Evolutionary conservation across 2,888 invertebrate species (phyloP).

Genomic region (Drosophila formosana): DNA sequence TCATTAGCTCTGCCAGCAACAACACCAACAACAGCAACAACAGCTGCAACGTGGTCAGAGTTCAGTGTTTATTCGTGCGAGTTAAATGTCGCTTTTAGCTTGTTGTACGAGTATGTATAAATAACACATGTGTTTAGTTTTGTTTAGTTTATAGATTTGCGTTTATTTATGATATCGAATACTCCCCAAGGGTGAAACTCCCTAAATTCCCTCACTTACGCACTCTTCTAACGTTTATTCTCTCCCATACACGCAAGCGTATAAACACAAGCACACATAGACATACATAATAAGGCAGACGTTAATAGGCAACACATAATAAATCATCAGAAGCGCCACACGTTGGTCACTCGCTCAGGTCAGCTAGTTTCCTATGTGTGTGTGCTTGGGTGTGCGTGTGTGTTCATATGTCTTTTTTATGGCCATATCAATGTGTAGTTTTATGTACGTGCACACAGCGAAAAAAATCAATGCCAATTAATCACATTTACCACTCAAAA

Average conservation of each 20-base stretch:
- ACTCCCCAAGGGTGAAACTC: constrained; percentile 29
- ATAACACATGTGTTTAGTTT: constrained; percentile 72
- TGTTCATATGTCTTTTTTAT: constrained; percentile 16
- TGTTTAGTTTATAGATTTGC: constrained; percentile 81
- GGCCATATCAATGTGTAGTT: constrained; percentile 42
- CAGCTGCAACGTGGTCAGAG: constrained; percentile 33
- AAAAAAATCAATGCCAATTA: constrained; percentile 14
- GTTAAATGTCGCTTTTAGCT: constrained; percentile 42
- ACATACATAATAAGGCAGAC: constrained; percentile 52
- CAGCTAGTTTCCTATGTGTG: constrained; percentile 19
- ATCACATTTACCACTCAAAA: constrained; percentile 3
- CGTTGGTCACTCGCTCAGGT: constrained; percentile 48
- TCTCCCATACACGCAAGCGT: constrained; percentile 8
- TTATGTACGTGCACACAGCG: constrained; percentile 20
- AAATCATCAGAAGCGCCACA: constrained; percentile 65
- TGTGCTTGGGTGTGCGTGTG: constrained; percentile 13
- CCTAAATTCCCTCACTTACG: not conserved
- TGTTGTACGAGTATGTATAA: constrained; percentile 31
- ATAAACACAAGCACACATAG: constrained; percentile 22
- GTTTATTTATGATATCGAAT: constrained; percentile 74
- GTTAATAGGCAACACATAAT: constrained; percentile 80
- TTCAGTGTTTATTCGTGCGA: constrained; percentile 39
- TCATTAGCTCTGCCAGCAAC: constrained; percentile 72
- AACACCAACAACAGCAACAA: constrained; percentile 19
- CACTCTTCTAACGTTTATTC: constrained; percentile 1